Conservation (phyloP, 2,888 invertebrate genomes). For the Meteorus cinctellus region DNA sequence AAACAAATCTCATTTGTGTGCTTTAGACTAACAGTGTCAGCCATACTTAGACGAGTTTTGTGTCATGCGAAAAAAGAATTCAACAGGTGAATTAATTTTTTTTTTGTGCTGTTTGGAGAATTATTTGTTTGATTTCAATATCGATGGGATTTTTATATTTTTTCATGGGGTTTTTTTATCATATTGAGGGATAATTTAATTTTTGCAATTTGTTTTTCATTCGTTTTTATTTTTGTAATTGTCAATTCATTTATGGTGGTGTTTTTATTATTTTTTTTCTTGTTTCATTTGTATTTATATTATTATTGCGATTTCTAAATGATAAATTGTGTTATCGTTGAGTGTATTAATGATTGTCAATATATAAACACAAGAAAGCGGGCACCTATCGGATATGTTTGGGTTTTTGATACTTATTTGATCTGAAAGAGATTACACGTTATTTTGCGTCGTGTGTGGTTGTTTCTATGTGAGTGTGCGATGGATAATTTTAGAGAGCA, state of each 20-base stretch:
- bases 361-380: conserved; percentile 26
- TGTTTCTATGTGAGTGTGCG: conserved; percentile 25
- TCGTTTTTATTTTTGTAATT: not conserved
- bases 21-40: conserved; percentile 58
- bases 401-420: conserved; percentile 37
- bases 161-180: not conserved
- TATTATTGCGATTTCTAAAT: not conserved
- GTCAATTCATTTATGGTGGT: not conserved
- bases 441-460: conserved; percentile 1
- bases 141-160: not conserved
- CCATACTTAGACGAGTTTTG: conserved; percentile 40
- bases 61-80: not conserved
- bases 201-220: not conserved
- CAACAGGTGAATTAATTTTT: conserved; percentile 19
- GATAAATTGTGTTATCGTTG: not conserved
- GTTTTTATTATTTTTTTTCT: not conserved
- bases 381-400: not conserved
- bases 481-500: conserved; percentile 48
- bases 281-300: not conserved
- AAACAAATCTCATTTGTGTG: conserved; percentile 65
- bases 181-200: not conserved
- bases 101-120: not conserved
- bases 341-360: conserved; percentile 7
- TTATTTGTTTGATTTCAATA: not conserved
- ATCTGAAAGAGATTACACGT: conserved; percentile 18